A percentile compares a stretch with the other conserved stretches of the same genome.
Evolutionary conservation across 2,797 vertebrate genomes (phyloP).

Genomic region (Zenarchopterus dispar): DNA sequence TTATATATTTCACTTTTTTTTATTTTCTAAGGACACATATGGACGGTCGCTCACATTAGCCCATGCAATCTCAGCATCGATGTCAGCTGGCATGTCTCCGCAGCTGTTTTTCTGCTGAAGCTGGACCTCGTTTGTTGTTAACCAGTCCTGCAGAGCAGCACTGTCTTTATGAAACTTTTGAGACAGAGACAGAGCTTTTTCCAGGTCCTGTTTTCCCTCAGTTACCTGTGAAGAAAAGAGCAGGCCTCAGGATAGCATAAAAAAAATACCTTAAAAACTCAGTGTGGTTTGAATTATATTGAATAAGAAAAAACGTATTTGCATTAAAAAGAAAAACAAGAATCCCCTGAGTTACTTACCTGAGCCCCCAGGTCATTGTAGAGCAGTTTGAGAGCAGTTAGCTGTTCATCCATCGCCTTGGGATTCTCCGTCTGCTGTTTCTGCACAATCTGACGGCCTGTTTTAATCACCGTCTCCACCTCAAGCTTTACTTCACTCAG

Average conservation of each 20-base stretch:
- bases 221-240: slow-evolving; percentile 86
- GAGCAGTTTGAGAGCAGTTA: slow-evolving; percentile 94
- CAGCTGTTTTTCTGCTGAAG: slow-evolving; percentile 89
- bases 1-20: neutral
- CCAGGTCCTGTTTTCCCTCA: slow-evolving; percentile 95
- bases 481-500: slow-evolving; percentile 98
- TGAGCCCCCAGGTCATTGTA: slow-evolving; percentile 97
- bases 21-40: neutral
- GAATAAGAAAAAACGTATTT: too few species aligned
- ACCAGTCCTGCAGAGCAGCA: slow-evolving; percentile 87
- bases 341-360: slow-evolving; percentile 70
- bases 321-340: neutral
- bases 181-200: slow-evolving; percentile 89
- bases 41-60: slow-evolving; percentile 86
- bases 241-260: neutral
- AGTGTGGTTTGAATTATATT: too few species aligned
- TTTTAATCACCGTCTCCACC: slow-evolving; percentile 98
- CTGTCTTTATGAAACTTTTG: slow-evolving; percentile 89
- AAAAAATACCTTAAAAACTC: too few species aligned
- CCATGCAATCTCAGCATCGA: slow-evolving; percentile 92
- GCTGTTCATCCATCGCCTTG: slow-evolving; percentile 94
- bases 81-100: slow-evolving; percentile 87
- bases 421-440: slow-evolving; percentile 98
- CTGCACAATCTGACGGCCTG: slow-evolving; percentile 97
- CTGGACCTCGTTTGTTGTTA: slow-evolving; percentile 83